Percentiles rank a stretch among this genome's conserved stretches.
These are phyloP conservation scores for Ia io DNA, from an alignment of 2,113 vertebrate genomes.

Conservation along the genomic window DNA sequence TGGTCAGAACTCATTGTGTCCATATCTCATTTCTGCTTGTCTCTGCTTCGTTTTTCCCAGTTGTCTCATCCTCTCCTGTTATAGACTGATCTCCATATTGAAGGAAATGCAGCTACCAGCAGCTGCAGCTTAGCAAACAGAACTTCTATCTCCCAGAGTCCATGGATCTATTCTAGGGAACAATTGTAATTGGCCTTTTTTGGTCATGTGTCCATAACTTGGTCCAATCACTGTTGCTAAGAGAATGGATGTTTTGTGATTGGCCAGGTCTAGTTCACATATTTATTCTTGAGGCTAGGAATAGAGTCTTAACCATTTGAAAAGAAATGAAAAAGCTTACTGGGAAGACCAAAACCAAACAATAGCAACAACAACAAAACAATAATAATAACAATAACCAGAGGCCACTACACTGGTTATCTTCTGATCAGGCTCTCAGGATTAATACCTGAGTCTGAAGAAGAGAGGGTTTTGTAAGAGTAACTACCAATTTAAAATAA, in stretches of 20 bases:
- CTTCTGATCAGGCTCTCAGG: neutral
- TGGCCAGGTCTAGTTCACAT: slow-evolving; percentile 4
- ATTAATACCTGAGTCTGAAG: neutral
- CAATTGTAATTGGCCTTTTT: slow-evolving; percentile 20
- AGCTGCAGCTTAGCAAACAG: neutral
- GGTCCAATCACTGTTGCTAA: neutral
- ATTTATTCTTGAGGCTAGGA: neutral
- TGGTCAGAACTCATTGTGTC: neutral
- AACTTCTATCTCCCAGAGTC: neutral
- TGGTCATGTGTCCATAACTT: neutral
- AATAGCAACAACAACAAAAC: neutral
- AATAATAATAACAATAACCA: neutral
- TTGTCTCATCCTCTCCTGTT: neutral
- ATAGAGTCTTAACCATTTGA: slow-evolving; percentile 1
- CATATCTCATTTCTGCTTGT: slow-evolving; percentile 9
- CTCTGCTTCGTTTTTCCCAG: neutral
- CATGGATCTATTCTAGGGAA: neutral
- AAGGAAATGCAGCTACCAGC: neutral
- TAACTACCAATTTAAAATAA: slow-evolving; percentile 44
- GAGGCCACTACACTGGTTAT: neutral
- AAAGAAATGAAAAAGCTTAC: neutral
- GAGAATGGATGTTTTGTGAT: neutral
- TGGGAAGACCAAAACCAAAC: slow-evolving; percentile 5
- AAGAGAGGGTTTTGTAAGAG: slow-evolving; percentile 25
- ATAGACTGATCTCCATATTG: neutral